Percentiles rank a stretch among this genome's conserved stretches.
Conservation (phyloP, 2,113 vertebrate genomes). For the Dromaius novaehollandiae region DNA sequence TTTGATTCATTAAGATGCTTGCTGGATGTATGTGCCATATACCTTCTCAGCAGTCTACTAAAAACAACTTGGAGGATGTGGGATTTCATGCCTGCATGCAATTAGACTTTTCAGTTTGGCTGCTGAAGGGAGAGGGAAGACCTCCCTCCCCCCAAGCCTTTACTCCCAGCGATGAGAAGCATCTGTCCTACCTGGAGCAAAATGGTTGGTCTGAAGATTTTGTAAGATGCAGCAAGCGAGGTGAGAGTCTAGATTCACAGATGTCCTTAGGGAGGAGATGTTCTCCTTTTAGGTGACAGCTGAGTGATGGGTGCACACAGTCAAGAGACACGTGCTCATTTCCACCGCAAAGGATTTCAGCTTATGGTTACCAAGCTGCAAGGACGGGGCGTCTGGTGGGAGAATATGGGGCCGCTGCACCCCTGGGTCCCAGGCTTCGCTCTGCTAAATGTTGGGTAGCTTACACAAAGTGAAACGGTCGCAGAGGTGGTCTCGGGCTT, state of each 20-base stretch:
- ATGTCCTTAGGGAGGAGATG: neutral
- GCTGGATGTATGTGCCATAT: neutral
- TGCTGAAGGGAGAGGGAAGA: neutral
- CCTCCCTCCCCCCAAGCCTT: neutral
- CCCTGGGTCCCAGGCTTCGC: neutral
- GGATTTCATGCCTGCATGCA: neutral
- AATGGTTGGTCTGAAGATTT: neutral
- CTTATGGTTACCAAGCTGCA: neutral
- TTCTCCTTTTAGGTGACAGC: neutral
- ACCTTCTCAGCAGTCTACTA: neutral
- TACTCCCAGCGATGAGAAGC: neutral
- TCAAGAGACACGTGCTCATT: neutral
- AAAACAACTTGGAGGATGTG: neutral
- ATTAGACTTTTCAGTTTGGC: neutral
- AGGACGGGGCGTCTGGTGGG: neutral
- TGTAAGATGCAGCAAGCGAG: neutral
- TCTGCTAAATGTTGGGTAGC: neutral
- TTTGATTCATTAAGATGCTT: neutral
- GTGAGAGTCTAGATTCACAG: neutral
- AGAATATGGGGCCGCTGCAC: neutral
- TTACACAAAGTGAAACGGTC: neutral
- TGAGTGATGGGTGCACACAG: accelerated
- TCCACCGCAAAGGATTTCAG: neutral
- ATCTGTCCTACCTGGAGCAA: neutral
- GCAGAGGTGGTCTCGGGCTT: neutral